Evolutionary conservation across 1,140 invertebrate genomes (phyloP).

Genomic region (Pararge aegeria): DNA sequence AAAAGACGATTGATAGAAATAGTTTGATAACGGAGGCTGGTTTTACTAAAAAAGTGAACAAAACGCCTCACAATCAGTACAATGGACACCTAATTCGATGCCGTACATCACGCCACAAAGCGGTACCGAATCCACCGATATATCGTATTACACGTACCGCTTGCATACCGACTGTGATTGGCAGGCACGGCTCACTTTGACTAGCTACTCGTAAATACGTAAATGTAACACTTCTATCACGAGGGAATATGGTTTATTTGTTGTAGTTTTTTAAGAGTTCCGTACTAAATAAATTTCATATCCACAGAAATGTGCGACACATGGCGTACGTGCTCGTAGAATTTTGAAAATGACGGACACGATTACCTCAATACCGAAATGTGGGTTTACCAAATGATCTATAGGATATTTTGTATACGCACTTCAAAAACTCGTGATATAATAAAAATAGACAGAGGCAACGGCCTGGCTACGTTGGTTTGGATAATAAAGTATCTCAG

Average conservation of each 20-base stretch:
- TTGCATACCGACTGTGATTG: conserved; percentile 46
- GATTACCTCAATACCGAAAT: no score
- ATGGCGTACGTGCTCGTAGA: no score
- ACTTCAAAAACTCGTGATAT: no score
- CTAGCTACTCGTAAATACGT: conserved; percentile 5
- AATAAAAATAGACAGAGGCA: no score
- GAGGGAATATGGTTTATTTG: conserved; percentile 11
- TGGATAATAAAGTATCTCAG: no score
- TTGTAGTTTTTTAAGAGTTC: conserved; percentile 3
- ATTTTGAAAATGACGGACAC: no score
- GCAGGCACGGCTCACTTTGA: conserved; percentile 34
- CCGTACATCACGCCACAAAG: background rate
- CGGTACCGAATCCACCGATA: conserved; percentile 4
- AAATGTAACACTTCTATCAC: conserved; percentile 14
- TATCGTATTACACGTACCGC: conserved; percentile 42
- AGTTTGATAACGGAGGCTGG: background rate
- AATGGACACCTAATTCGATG: conserved; percentile 1
- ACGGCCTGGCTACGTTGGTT: no score
- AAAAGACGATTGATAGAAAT: background rate
- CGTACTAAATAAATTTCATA: background rate
- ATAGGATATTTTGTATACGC: no score
- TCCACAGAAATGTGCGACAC: no score
- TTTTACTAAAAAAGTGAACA: background rate
- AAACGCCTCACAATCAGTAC: background rate
- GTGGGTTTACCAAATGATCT: no score